Evolutionary conservation across 2,797 vertebrate genomes (phyloP).

Genomic region (Morelia viridis): DNA sequence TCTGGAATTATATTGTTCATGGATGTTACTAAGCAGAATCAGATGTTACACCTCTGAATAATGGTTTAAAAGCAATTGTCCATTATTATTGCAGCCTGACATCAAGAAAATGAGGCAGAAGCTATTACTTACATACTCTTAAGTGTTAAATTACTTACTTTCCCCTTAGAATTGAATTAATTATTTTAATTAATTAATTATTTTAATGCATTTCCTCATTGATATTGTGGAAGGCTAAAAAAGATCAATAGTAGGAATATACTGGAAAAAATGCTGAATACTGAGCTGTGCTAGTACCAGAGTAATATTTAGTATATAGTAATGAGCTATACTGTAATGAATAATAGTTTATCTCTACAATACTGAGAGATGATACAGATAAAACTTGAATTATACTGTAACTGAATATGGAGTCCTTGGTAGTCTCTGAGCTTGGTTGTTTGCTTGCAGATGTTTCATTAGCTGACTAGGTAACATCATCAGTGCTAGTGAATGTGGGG

Average conservation of each 20-base stretch:
- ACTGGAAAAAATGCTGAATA: not conserved
- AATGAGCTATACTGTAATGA: not conserved
- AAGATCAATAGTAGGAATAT: not conserved
- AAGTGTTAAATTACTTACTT: not conserved
- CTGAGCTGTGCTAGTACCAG: not conserved
- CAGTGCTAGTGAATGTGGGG: not conserved
- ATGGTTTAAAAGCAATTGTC: not conserved
- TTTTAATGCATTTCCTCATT: slow-evolving; percentile 3
- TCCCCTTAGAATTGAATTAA: not conserved
- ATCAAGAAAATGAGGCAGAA: not conserved
- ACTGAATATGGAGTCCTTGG: not conserved
- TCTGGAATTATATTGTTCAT: not conserved
- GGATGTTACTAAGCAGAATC: not conserved
- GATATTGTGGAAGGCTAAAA: not conserved
- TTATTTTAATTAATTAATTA: too few relatives aligned
- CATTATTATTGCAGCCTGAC: not conserved
- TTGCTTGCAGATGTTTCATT: not conserved
- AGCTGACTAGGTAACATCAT: not conserved
- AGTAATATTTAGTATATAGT: not conserved
- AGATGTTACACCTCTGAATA: not conserved
- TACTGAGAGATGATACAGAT: not conserved
- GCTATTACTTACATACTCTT: not conserved
- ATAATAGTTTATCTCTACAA: not conserved
- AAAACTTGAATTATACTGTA: not conserved
- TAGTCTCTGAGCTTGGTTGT: not conserved